Base-by-base conservation (phyloP, 2,113 vertebrate genomes). In the Ictalurus punctatus region DNA sequence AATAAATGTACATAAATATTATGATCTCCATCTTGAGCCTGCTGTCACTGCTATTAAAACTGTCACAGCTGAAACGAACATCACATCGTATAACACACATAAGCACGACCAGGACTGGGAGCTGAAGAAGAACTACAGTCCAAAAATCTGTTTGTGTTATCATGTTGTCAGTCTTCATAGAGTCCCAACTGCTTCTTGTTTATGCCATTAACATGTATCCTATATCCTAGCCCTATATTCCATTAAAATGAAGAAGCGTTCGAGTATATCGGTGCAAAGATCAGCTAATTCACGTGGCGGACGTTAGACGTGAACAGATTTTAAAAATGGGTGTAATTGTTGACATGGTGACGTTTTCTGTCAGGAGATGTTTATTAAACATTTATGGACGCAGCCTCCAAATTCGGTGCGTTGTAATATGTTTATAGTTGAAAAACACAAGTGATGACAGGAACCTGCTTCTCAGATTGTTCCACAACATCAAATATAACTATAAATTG, bases 11-110 rank as follows among this genome's bases (percentile, higher is more conserved):
- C 6, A 79, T 52, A n/a, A 79, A 79, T 79, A 84, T 84, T 84
- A 84, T 67, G 37, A 65, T 67, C 59, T 84, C 83, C 0, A 5
- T 84, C 59, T 65, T 84, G 63, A 84, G 69, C 52, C 52, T 54
- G 52, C 63, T 67, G 8, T 67, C 44, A n/a, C 40, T 67, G 63
- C 44, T 52, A 54, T 84, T 84, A 69, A 67, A 69, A 69, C 59
- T 19, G 48, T 48, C 23, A 84, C 59, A 65, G 23, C 3, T 84
- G 27, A 69, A 48, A 69, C 40, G 10, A 84, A 69, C 17, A 52
- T 69, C 25, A 27, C 63, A 4, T 17, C 63, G 16, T n/a, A 84
- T 30, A 84, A 6, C 83, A 79, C 76, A 52, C 76, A 79, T 2
- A 79, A 52, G 25, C 13, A 84, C 48, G 23, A 65, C 73, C 30